Evolutionary conservation across 92 coral and sea anemone genomes (phyloP).

Genomic region (Palythoa caribaeorum): DNA sequence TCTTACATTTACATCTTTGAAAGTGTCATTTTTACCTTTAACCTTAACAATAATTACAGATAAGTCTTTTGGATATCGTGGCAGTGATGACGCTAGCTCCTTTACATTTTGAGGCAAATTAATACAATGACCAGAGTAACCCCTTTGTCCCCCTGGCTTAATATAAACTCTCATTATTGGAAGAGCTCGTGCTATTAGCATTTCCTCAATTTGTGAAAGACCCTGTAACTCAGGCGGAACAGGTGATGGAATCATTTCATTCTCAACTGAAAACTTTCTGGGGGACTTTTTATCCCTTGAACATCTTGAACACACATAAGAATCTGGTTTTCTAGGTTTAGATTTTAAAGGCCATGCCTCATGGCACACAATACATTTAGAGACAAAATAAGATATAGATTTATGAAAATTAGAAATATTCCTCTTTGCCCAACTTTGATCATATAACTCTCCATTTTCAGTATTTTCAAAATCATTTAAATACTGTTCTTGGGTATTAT

Average conservation of each 20-base stretch:
- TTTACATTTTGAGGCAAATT: slow-evolving; percentile 27
- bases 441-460: slow-evolving; percentile 34
- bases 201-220: background rate
- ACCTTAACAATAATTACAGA: slow-evolving; percentile 26
- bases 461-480: slow-evolving; percentile 27
- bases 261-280: slow-evolving; percentile 38
- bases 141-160: slow-evolving; percentile 19
- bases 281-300: slow-evolving; percentile 35
- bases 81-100: slow-evolving; percentile 44
- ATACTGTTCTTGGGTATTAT: background rate
- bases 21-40: slow-evolving; percentile 44
- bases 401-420: slow-evolving; percentile 23
- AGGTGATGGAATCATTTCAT: slow-evolving; percentile 44
- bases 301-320: slow-evolving; percentile 40
- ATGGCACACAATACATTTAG: slow-evolving; percentile 37
- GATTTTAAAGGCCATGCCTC: background rate
- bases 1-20: slow-evolving; percentile 55
- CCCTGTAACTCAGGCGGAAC: slow-evolving; percentile 42
- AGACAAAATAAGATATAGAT: slow-evolving; percentile 17
- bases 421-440: slow-evolving; percentile 39
- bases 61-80: slow-evolving; percentile 56
- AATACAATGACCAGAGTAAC: background rate
- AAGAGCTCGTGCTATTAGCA: background rate
- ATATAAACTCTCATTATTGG: slow-evolving; percentile 35
- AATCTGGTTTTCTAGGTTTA: slow-evolving; percentile 22